Conservation (phyloP, 2,888 invertebrate species). For the Bruchidius siliquastri region DNA sequence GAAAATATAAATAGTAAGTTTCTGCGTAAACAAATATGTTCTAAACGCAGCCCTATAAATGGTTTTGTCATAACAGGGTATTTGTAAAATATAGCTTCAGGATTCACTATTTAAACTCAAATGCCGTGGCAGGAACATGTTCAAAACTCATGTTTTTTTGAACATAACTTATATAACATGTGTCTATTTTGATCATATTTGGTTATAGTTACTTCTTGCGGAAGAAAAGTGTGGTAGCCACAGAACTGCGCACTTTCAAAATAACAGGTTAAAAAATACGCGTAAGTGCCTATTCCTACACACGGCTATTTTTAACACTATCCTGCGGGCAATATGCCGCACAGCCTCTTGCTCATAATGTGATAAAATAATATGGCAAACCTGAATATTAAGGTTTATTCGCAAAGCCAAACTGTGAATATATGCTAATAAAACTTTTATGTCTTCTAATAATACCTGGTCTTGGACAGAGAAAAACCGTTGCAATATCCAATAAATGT, state of each 20-base stretch:
- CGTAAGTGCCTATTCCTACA: not conserved
- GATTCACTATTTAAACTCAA: too few relatives aligned
- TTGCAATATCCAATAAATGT: not conserved
- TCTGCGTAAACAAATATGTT: too few relatives aligned
- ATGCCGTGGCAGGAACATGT: too few relatives aligned
- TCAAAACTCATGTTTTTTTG: too few relatives aligned
- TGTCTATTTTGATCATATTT: too few relatives aligned
- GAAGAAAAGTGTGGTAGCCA: not conserved
- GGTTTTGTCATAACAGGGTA: too few relatives aligned
- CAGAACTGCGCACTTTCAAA: not conserved
- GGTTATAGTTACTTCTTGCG: too few relatives aligned
- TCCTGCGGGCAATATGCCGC: not conserved
- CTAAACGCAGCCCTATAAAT: too few relatives aligned
- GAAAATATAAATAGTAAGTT: too few relatives aligned
- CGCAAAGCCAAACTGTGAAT: not conserved
- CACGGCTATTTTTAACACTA: not conserved
- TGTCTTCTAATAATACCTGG: not conserved
- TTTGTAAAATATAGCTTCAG: too few relatives aligned
- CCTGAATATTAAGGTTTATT: not conserved
- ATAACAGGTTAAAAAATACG: not conserved
- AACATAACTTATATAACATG: too few relatives aligned
- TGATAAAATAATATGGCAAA: not conserved
- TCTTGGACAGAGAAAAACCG: not conserved
- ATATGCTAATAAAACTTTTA: not conserved
- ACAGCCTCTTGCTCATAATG: not conserved